Evolutionary conservation across 2,797 vertebrate genomes (phyloP).

Genomic region (Trematomus bernacchii): DNA sequence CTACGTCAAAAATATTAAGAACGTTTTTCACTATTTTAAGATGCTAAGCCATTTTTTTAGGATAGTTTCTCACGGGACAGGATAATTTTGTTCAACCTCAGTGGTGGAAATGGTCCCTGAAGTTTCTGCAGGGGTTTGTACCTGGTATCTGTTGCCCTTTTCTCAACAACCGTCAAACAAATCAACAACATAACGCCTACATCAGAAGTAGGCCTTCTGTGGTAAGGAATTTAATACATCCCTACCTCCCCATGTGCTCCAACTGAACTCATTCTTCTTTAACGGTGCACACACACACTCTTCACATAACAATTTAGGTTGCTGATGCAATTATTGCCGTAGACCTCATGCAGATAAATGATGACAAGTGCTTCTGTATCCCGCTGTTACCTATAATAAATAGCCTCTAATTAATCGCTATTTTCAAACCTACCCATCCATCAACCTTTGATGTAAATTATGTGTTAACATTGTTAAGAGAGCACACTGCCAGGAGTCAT

Average conservation of each 20-base stretch:
- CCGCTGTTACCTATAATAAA: slow-evolving; percentile 69
- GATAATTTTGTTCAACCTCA: too few relatives aligned
- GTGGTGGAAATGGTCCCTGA: slow-evolving; percentile 1
- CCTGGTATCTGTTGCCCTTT: slow-evolving; percentile 11
- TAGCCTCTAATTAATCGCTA: slow-evolving; percentile 64
- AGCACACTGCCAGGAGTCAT: slow-evolving; percentile 48
- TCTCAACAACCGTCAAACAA: slow-evolving; percentile 35
- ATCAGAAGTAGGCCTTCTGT: slow-evolving; percentile 35
- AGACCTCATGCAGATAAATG: slow-evolving; percentile 65
- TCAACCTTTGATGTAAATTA: slow-evolving; percentile 66
- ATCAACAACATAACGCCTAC: slow-evolving; percentile 12
- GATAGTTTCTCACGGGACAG: too few relatives aligned
- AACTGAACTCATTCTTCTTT: slow-evolving; percentile 47
- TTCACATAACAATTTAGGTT: slow-evolving; percentile 39
- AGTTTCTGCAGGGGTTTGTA: slow-evolving; percentile 20
- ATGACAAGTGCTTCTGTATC: slow-evolving; percentile 45
- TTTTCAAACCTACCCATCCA: slow-evolving; percentile 51
- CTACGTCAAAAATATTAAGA: too few relatives aligned
- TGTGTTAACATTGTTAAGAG: slow-evolving; percentile 41
- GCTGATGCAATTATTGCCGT: slow-evolving; percentile 74
- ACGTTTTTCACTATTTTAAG: too few relatives aligned
- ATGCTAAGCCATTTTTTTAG: too few relatives aligned
- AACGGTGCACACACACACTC: slow-evolving; percentile 21
- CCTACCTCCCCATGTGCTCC: slow-evolving; percentile 9
- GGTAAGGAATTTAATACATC: slow-evolving; percentile 27